Evolutionary conservation across 2,888 invertebrate genomes (phyloP).

Genomic region (Poecilobothrus nobilitatus): DNA sequence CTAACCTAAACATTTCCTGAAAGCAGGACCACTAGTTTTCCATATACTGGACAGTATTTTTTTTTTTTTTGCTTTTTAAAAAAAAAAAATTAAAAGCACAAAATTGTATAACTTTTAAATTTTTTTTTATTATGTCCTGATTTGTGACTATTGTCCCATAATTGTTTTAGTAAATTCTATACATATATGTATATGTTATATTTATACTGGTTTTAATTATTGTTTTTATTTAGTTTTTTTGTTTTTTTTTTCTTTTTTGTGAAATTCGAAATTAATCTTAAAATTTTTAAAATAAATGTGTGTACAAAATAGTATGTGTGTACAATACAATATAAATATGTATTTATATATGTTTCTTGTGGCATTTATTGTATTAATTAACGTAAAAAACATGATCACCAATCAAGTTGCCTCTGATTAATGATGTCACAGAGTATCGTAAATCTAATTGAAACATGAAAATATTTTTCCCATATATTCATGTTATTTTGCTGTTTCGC

Average conservation of each 20-base stretch:
- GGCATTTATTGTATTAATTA: constrained; percentile 25
- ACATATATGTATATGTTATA: too few relatives aligned
- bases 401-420: constrained; percentile 25
- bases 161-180: not conserved
- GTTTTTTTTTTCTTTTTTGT: not conserved
- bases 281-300: constrained; percentile 3
- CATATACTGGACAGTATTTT: not conserved
- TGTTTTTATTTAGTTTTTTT: not conserved
- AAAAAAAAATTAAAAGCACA: too few relatives aligned
- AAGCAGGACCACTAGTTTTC: not conserved
- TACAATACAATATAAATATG: too few relatives aligned
- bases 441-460: constrained; percentile 24
- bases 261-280: not conserved
- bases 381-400: constrained; percentile 25
- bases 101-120: too few relatives aligned
- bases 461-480: constrained; percentile 8
- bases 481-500: not conserved
- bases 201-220: not conserved
- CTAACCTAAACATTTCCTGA: constrained; percentile 4
- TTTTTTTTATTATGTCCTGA: not conserved
- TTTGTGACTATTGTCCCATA: not conserved
- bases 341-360: constrained; percentile 11
- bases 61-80: not conserved
- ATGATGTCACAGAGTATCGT: constrained; percentile 26
- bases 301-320: constrained; percentile 15